Evolutionary conservation across 2,113 vertebrate species (phyloP), one percentile per base, ranked within the genome.

Genomic region (Rhinogobius similis): DNA sequence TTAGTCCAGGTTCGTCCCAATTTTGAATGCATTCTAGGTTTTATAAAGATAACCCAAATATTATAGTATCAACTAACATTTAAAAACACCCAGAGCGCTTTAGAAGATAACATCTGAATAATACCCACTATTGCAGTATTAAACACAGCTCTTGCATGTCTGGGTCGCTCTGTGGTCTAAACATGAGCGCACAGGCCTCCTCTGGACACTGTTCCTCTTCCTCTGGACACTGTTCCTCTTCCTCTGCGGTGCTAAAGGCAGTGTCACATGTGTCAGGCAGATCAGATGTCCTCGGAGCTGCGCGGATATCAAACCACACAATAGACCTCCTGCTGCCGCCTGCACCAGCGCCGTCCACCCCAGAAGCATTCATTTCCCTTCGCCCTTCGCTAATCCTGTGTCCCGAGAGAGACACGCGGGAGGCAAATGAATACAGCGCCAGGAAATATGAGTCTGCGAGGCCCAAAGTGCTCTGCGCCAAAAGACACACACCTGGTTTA

Each of bases 291-390:
- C 81, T 38, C 59, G 36, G 81, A 81, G 70, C 78, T 81, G 73
- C 21, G 72, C 50, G 67, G 68, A 79, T 77, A 85, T 86, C 82
- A 85, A 68, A 82, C 71, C 77, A 86, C 75, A 89, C 87, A 88
- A 89, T 89, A 59, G 83, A 77, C 76, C 84, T 86, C 85, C 84
- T 84, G 84, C 88, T 86, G 80, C 70, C 76, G 78, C 75, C 87
- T 23, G 73, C 68, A 67, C 79, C 74, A 75, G 77, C 48, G 70
- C 67, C 24, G 64, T 73, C 85, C 77, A 79, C 76, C 81, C 78
- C 79, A 66, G 80, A 79, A 82, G 80, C 84, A 73, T 89, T 90
- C 32, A 89, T 84, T 89, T 88, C 88, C 83, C 79, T 64, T n/a
- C n/a, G n/a, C n/a, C n/a, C n/a, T 84, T 76, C 32, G 59, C 80